Evolutionary conservation across 2,113 vertebrate species (phyloP).

Genomic region (Romanogobio albipinnatus): DNA sequence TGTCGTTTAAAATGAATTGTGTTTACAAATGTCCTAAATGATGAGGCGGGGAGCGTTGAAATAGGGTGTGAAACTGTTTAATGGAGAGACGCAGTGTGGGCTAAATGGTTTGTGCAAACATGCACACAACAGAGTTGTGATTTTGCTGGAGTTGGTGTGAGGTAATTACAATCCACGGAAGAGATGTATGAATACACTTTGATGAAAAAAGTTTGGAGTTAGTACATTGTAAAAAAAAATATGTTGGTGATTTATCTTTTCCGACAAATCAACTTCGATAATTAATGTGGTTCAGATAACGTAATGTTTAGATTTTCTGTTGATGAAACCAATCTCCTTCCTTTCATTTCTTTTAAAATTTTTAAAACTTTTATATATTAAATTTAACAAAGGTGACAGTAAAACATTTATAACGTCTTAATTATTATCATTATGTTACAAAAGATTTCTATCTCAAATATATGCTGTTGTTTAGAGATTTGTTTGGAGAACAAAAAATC

Average conservation of each 20-base stretch:
- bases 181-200: neutral
- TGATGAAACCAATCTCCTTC: too few species aligned
- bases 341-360: neutral
- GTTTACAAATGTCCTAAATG: neutral
- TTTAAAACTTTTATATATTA: too few species aligned
- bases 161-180: neutral
- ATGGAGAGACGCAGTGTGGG: neutral
- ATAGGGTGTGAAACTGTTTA: constrained; percentile 9
- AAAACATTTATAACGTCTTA: neutral
- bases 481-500: too few species aligned
- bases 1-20: neutral
- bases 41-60: neutral
- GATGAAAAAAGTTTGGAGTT: neutral
- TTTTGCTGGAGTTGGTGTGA: neutral
- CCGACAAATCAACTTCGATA: too few species aligned
- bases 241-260: too few species aligned
- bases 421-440: neutral
- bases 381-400: neutral
- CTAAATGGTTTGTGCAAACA: neutral
- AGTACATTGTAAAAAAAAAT: neutral
- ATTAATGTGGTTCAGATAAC: too few species aligned
- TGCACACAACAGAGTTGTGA: neutral
- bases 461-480: neutral
- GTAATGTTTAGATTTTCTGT: too few species aligned
- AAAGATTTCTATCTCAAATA: neutral